These are phyloP conservation scores for Phlogophora meticulosa DNA, from an alignment of 2,888 invertebrate species.

Conservation along the genomic window DNA sequence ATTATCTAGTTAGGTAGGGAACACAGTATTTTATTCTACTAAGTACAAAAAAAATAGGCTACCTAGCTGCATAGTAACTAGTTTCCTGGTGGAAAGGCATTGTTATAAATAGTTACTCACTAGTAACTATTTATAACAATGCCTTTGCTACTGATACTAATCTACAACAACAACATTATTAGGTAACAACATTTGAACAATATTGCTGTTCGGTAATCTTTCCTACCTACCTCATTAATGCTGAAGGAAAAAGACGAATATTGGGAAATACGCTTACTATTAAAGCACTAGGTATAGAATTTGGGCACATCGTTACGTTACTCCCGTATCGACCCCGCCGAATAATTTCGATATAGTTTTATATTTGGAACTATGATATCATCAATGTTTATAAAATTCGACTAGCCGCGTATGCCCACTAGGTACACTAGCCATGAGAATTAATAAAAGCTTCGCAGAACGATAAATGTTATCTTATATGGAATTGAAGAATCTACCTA, in stretches of 20 bases:
- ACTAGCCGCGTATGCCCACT: conserved; percentile 13
- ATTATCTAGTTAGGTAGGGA: too few relatives aligned
- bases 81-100: too few relatives aligned
- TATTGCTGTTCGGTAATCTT: not conserved
- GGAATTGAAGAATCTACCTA: not conserved
- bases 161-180: too few relatives aligned
- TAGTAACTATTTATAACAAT: not conserved
- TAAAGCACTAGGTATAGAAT: not conserved
- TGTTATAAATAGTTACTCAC: too few relatives aligned
- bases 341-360: conserved; percentile 46
- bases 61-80: too few relatives aligned
- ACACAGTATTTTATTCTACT: too few relatives aligned
- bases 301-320: conserved; percentile 6
- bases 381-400: conserved; percentile 43
- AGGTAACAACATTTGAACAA: not conserved
- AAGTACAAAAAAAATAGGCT: too few relatives aligned
- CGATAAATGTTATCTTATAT: not conserved
- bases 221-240: not conserved
- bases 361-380: conserved; percentile 51
- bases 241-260: not conserved
- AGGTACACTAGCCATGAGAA: not conserved
- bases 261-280: too few relatives aligned
- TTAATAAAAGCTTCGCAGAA: conserved; percentile 5
- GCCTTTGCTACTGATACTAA: too few relatives aligned
- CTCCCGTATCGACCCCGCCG: conserved; percentile 10